phyloP scores from a whole-genome alignment of 1,140 invertebrate genomes.

The Bombus cullumanus region DNA sequence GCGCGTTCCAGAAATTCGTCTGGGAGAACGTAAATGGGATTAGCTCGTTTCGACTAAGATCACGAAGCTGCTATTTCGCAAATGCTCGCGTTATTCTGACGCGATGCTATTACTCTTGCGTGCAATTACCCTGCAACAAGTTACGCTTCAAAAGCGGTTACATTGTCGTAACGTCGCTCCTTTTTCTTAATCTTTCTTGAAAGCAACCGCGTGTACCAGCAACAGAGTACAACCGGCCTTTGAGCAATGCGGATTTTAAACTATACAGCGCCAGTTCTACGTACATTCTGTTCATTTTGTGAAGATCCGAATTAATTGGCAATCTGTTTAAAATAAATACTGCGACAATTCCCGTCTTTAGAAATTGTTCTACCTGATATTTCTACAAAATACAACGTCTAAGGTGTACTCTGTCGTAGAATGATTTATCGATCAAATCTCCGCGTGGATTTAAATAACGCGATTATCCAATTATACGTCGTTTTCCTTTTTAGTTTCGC shows the following conservation, averaged over 20 bases:
- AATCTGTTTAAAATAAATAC: no score
- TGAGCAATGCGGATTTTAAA: neutral
- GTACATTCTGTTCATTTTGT: no score
- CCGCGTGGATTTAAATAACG: no score
- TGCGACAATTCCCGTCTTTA: no score
- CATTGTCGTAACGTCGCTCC: neutral
- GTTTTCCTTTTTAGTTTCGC: no score
- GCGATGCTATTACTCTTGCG: conserved; percentile 12
- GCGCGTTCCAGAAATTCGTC: conserved; percentile 6
- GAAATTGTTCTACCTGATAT: no score
- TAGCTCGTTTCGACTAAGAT: neutral
- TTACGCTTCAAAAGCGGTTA: neutral
- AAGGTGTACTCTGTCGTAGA: no score
- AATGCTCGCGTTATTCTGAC: neutral
- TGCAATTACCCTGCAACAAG: neutral
- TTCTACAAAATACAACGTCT: no score
- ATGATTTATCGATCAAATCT: no score
- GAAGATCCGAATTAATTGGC: no score
- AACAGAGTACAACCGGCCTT: neutral
- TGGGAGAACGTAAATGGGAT: neutral
- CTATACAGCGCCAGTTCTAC: no score
- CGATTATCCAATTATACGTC: no score
- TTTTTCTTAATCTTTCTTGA: neutral
- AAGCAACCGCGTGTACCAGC: neutral
- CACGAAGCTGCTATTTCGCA: neutral